Evolutionary conservation across 2,888 invertebrate species (phyloP), one percentile per base, ranked within the genome.

Genomic region (Perithous albicinctus): DNA sequence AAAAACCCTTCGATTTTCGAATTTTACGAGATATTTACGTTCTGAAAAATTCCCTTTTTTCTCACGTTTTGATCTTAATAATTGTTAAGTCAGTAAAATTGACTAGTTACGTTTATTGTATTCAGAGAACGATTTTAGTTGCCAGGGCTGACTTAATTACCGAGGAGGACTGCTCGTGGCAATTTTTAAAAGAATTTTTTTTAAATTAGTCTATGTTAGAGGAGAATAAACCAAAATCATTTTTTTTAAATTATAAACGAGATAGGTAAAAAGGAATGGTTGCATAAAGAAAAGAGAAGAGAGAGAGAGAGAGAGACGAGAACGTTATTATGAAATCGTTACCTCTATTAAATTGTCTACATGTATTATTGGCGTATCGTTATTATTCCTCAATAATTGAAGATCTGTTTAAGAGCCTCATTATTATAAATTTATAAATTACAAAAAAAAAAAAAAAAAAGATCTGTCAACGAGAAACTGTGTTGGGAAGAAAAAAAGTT

Each of bases 281-380:
- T 67, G 56, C 59, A 29, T 54, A 56, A 75, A 63, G 32, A 32
- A 56, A 43, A 46, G 5, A 20, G 7, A 20, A 5, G 18, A 10
- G 1, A 23, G 2, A 35, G 12, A 43, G 7, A 38, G 29, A 64
- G 56, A 20, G 20, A 12, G n/a, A 46, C 64, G 54, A 70, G 43
- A 48, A 20, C 66, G 76, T 80, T 80, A 23, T 76, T 76, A 61
- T 32, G 51, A 61, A 72, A 41, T 76, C 76, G 72, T 80, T 80
- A 80, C 70, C 75, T 80, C 70, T 80, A 80, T 80, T 69, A 26
- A 66, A 80, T 79, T 79, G 43, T 79, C 79, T 79, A 74, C 73
- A 54, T 64, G 35, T 54, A 74, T 74, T 79, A 73, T 74, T 74
- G n/a, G 63, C 63, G 61, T 74, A 74, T 38, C 67, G 74, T 78